Percentiles rank a stretch among this genome's conserved stretches.
phyloP scores from a whole-genome alignment of 2,113 vertebrate species.

The Poeciliopsis retropinna region DNA sequence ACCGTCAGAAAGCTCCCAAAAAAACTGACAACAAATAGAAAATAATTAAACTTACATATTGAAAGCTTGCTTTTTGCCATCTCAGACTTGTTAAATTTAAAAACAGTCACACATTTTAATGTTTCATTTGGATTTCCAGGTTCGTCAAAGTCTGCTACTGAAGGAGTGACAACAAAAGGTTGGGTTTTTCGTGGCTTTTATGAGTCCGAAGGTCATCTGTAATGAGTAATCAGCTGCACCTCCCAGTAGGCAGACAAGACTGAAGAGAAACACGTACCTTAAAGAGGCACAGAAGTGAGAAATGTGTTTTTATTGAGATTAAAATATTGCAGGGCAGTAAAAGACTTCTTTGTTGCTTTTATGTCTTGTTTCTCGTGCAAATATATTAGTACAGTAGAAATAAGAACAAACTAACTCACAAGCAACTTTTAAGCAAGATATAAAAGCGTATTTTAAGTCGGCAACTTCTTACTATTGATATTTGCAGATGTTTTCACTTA shows the following conservation, averaged over 20 bases:
- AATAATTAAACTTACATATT: constrained; percentile 43
- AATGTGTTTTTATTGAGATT: not conserved
- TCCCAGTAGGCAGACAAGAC: not conserved
- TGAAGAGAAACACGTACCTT: too few relatives aligned
- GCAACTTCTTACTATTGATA: too few relatives aligned
- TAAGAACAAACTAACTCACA: too few relatives aligned
- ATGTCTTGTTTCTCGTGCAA: too few relatives aligned
- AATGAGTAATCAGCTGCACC: constrained; percentile 46
- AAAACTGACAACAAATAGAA: not conserved
- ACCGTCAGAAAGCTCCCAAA: too few relatives aligned
- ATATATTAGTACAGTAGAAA: too few relatives aligned
- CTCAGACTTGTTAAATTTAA: not conserved
- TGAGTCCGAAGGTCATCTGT: constrained; percentile 70
- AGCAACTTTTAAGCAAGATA: too few relatives aligned
- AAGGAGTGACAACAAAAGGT: not conserved
- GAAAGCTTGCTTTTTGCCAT: constrained; percentile 47
- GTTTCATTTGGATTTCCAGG: not conserved
- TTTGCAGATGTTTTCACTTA: too few relatives aligned
- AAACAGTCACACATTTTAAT: not conserved
- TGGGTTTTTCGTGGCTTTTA: constrained; percentile 39
- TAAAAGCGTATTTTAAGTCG: too few relatives aligned
- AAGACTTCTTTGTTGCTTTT: not conserved
- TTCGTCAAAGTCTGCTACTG: not conserved
- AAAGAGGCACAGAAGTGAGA: not conserved
- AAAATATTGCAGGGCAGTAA: not conserved